Conservation (phyloP, 1,140 invertebrate species). For the Scaptomyza pallida region DNA sequence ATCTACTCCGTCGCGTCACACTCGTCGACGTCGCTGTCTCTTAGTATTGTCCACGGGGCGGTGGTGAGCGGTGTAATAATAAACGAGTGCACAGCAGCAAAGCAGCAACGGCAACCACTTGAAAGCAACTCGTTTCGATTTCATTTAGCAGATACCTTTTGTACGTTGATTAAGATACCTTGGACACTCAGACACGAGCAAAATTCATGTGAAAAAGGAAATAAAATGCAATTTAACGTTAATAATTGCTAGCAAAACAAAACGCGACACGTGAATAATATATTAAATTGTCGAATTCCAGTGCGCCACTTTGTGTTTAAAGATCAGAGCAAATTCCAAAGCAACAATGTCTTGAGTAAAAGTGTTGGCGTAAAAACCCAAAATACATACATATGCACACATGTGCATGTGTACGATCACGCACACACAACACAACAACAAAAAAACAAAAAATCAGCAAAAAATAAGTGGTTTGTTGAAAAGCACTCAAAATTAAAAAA, state of each 20-base stretch:
- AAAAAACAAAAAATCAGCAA: slow-evolving; percentile 38
- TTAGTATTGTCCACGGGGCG: slow-evolving; percentile 56
- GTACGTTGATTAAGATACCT: slow-evolving; percentile 83
- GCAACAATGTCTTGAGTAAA: slow-evolving; percentile 75
- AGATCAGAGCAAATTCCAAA: slow-evolving; percentile 43
- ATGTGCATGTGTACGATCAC: slow-evolving; percentile 26
- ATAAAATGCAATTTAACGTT: slow-evolving; percentile 49
- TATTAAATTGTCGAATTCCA: slow-evolving; percentile 36
- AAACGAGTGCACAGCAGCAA: slow-evolving; percentile 75
- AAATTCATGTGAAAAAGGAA: slow-evolving; percentile 58
- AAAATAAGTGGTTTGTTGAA: slow-evolving; percentile 55
- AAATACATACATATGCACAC: slow-evolving; percentile 35
- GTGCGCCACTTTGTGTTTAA: slow-evolving; percentile 53
- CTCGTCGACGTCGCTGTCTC: slow-evolving; percentile 52
- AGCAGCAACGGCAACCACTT: slow-evolving; percentile 76
- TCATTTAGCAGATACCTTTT: slow-evolving; percentile 84
- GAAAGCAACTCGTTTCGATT: slow-evolving; percentile 83
- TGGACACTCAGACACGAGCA: slow-evolving; percentile 61
- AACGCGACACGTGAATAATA: slow-evolving; percentile 24
- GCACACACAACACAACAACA: slow-evolving; percentile 20
- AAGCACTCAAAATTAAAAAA: slow-evolving; percentile 69
- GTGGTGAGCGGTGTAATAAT: slow-evolving; percentile 69
- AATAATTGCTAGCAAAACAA: slow-evolving; percentile 26
- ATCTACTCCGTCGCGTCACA: slow-evolving; percentile 62
- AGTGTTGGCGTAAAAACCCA: slow-evolving; percentile 68